Percentiles rank a stretch among this genome's conserved stretches.
Evolutionary conservation across 2,113 vertebrate genomes (phyloP).

Genomic region (Zapus hudsonius): DNA sequence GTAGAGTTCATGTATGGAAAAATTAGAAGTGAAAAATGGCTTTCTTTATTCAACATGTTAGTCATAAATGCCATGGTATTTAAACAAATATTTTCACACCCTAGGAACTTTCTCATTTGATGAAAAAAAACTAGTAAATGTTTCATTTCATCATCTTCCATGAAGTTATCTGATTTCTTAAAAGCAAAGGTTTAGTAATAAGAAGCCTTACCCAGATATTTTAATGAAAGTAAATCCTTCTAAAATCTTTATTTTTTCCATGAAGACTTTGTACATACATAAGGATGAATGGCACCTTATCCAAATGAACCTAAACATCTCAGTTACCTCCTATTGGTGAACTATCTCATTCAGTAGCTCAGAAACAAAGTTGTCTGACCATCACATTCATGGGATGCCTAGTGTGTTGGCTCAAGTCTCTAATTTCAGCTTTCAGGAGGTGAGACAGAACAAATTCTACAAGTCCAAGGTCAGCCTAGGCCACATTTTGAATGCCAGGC

Average conservation of each 20-base stretch:
- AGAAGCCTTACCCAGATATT: background rate
- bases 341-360: background rate
- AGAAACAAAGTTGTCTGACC: background rate
- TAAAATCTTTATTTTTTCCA: background rate
- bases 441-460: background rate
- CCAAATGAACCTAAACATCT: background rate
- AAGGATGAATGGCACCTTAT: background rate
- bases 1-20: constrained; percentile 56
- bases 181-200: background rate
- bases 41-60: constrained; percentile 61
- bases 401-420: background rate
- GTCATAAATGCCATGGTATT: background rate
- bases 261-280: background rate
- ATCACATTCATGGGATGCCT: background rate
- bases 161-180: constrained; percentile 14
- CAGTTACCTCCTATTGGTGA: background rate
- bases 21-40: constrained; percentile 62
- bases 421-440: background rate
- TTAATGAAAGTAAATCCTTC: constrained; percentile 1
- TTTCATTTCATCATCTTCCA: background rate
- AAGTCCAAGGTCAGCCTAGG: background rate
- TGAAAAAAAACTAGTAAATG: background rate
- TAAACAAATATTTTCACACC: constrained; percentile 22
- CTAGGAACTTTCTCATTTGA: background rate
- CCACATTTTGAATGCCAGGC: background rate